These are phyloP conservation scores for Natator depressus DNA, from an alignment of 2,113 vertebrate species.

Conservation along the genomic window DNA sequence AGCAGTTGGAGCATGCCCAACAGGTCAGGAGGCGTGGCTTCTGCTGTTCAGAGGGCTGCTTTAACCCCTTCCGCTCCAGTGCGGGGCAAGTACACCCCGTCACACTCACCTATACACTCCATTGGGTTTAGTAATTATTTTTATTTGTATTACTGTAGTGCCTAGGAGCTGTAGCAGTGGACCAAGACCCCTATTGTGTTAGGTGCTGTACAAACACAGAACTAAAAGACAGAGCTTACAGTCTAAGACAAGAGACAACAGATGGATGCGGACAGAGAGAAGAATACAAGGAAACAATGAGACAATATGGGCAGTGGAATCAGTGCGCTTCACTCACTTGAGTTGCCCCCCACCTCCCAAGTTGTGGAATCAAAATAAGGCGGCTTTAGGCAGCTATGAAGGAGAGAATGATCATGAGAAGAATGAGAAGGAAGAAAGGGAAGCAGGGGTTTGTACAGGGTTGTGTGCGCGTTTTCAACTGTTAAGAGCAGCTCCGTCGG, in stretches of 20 bases:
- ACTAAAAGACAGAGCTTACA: not conserved
- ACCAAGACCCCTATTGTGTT: not conserved
- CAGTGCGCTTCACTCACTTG: not conserved
- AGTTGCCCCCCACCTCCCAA: no score
- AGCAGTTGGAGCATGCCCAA: no score
- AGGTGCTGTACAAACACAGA: not conserved
- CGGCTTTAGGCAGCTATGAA: not conserved
- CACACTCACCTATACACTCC: not conserved
- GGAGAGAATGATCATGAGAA: not conserved
- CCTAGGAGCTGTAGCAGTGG: not conserved
- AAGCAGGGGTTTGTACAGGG: not conserved
- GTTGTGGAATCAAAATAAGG: not conserved
- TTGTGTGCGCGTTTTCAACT: not conserved
- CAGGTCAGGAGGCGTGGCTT: no score
- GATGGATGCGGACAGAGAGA: not conserved
- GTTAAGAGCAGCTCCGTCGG: not conserved
- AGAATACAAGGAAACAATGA: not conserved
- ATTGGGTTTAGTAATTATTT: not conserved
- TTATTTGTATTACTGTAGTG: not conserved
- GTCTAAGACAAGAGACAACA: not conserved
- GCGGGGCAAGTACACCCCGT: no score
- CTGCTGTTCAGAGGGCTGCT: no score
- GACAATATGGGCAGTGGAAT: not conserved
- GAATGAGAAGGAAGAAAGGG: not conserved
- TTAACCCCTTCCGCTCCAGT: no score